Evolutionary conservation across 2,888 invertebrate genomes (phyloP), one percentile per base, ranked within the genome.

Genomic region (Tipula unca): DNA sequence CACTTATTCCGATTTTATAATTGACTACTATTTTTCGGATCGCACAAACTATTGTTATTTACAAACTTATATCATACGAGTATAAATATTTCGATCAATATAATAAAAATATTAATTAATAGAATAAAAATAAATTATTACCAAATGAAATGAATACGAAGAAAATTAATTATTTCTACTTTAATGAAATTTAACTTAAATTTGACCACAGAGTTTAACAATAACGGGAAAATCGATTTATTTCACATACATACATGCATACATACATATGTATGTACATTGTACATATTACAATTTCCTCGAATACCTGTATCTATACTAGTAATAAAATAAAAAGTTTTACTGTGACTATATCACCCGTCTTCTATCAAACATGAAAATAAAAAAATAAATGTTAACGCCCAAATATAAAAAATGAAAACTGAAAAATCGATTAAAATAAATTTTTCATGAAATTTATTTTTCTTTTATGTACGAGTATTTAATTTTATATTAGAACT

Each of bases 381-480:
- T 25, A 69, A 69, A 69, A 69, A 69, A 69, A 69, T 54, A 48
- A 48, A 48, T 69, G 69, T 25, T 69, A 69, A 69, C 69, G 69
- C 69, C 69, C 69, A 69, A 69, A 69, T 69, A 69, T 69, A 69
- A 69, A 48, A 69, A 69, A 69, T 69, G 69, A 69, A 69, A 69
- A 69, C 69, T 69, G 69, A 25, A 69, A 69, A 69, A 69, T 69
- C 69, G 69, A 69, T 69, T 69, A 69, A 69, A 69, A 69, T 69
- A 69, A 69, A 69, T 69, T 69, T 69, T 69, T 69, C 69, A 69
- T 69, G 25, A 25, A 69, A 69, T 69, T 69, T 69, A 20, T 69
- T 69, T 48, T 69, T 69, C 69, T 69, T 69, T 69, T 25, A 69
- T 69, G 25, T 25, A 69, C 25, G 13, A 69, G 69, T 69, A 69